A percentile compares a stretch with the other conserved stretches of the same genome.
These are phyloP conservation scores for Synanthedon myopaeformis DNA, from an alignment of 2,888 invertebrate species.

Conservation along the genomic window DNA sequence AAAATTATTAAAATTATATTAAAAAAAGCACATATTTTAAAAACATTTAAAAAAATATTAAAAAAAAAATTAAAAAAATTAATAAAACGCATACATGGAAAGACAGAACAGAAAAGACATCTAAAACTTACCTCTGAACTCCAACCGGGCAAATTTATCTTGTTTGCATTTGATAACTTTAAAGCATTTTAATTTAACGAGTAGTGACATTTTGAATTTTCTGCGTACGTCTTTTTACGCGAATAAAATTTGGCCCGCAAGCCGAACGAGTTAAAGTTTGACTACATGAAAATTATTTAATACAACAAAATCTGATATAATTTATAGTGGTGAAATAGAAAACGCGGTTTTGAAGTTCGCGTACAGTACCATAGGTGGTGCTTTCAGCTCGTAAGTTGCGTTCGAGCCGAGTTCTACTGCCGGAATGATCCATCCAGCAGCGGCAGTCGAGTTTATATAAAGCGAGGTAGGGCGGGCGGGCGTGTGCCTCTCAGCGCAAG, in stretches of 20 bases:
- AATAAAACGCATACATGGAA: too few relatives aligned
- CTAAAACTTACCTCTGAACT: slow-evolving; percentile 80
- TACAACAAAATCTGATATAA: too few relatives aligned
- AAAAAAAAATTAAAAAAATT: too few relatives aligned
- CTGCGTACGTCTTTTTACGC: not conserved
- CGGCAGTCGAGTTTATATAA: not conserved
- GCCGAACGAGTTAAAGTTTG: slow-evolving; percentile 1
- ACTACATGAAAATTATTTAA: not conserved
- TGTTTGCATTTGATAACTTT: slow-evolving; percentile 76
- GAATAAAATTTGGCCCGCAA: slow-evolving; percentile 8
- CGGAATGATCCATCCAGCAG: slow-evolving; percentile 11
- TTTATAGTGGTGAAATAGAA: not conserved
- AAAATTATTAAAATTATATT: too few relatives aligned
- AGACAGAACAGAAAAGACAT: not conserved
- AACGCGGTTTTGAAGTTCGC: slow-evolving; percentile 3
- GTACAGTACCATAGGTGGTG: slow-evolving; percentile 1
- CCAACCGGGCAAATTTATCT: slow-evolving; percentile 75
- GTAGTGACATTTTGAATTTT: slow-evolving; percentile 72
- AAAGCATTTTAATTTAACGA: slow-evolving; percentile 76
- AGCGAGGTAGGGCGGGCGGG: slow-evolving; percentile 20
- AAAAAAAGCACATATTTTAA: too few relatives aligned
- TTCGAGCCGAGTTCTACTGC: slow-evolving; percentile 3
- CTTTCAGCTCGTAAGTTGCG: slow-evolving; percentile 6
- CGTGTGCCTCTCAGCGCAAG: slow-evolving; percentile 17
- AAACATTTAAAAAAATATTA: too few relatives aligned